Evolutionary conservation across 2,888 invertebrate genomes (phyloP), one percentile per base, ranked within the genome.

Genomic region (Lepidocyrtoides sp.): DNA sequence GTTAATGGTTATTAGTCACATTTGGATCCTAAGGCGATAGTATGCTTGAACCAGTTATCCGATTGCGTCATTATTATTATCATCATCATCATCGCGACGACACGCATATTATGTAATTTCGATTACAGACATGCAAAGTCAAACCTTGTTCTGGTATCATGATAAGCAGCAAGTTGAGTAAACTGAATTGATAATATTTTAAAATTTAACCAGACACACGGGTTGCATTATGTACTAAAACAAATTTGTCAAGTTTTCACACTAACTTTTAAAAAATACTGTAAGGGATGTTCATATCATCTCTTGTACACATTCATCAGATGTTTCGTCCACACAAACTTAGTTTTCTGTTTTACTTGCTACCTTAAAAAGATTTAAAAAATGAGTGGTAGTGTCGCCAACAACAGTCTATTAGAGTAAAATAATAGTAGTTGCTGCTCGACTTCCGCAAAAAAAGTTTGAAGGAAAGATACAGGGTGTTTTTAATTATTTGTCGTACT

Each of bases 401-500:
- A 17, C 23, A 0, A 17, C 32, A 17, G 66, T 66, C 66, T 66
- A 32, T 4, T 66, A 66, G 66, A 66, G 2, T 66, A 36, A 36
- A 36, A 36, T 2, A 66, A 66, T 23, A 23, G 57, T 57, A 57
- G 57, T 51, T n/a, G 57, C 57, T 57, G n/a, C 29, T 32, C 66
- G 32, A 29, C 66, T 66, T 32, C 26, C 12, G 17, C 57, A 48
- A 57, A 57, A 32, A 77, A 51, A 77, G n/a, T 29, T 54, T 51
- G 77, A 51, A 51, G 77, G 77, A 77, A 77, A 51, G 77, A 77
- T 51, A 77, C 77, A 77, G 77, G 77, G 77, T 77, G 75, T 51
- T 51, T 44, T 57, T 57, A 26, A 54, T 54, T 51, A 54, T 77
- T 32, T 32, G 29, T 77, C 26, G 77, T 77, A 77, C 29, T 48